These are phyloP conservation scores for Drosophila histrio DNA, from an alignment of 2,888 invertebrate species.

Conservation along the genomic window DNA sequence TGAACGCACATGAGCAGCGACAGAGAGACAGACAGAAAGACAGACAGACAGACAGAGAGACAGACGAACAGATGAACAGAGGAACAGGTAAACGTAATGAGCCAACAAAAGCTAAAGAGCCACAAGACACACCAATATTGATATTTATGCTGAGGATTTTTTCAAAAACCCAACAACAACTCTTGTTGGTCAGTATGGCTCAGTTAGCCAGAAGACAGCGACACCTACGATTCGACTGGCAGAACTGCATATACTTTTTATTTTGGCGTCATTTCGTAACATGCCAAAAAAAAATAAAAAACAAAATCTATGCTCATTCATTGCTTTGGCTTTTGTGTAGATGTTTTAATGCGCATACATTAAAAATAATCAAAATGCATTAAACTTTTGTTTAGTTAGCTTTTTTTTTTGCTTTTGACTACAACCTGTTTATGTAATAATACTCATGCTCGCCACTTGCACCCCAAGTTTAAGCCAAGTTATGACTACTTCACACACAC, in stretches of 20 bases:
- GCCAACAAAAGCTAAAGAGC: slow-evolving; percentile 46
- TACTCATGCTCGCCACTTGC: slow-evolving; percentile 17
- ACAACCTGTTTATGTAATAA: slow-evolving; percentile 56
- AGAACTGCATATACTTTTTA: slow-evolving; percentile 57
- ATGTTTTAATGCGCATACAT: slow-evolving; percentile 59
- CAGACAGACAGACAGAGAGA: slow-evolving; percentile 1
- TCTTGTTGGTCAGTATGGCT: slow-evolving; percentile 36
- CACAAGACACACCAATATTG: slow-evolving; percentile 66
- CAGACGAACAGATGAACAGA: neutral
- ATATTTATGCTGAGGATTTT: slow-evolving; percentile 69
- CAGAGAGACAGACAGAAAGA: slow-evolving; percentile 7
- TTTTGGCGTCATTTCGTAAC: slow-evolving; percentile 39
- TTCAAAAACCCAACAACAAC: slow-evolving; percentile 9
- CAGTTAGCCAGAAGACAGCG: slow-evolving; percentile 18
- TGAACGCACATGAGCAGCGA: slow-evolving; percentile 72
- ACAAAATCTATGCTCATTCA: slow-evolving; percentile 49
- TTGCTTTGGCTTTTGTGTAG: slow-evolving; percentile 16
- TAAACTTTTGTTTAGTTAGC: slow-evolving; percentile 68
- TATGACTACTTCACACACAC: slow-evolving; percentile 32
- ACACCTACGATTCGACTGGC: slow-evolving; percentile 69
- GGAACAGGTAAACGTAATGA: slow-evolving; percentile 70
- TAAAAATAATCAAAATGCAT: slow-evolving; percentile 74
- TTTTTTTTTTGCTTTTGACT: slow-evolving; percentile 12
- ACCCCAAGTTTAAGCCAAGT: slow-evolving; percentile 20
- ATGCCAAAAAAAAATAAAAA: slow-evolving; percentile 9